These are phyloP conservation scores for Hylia prasina DNA, from an alignment of 2,113 vertebrate genomes.

Conservation along the genomic window DNA sequence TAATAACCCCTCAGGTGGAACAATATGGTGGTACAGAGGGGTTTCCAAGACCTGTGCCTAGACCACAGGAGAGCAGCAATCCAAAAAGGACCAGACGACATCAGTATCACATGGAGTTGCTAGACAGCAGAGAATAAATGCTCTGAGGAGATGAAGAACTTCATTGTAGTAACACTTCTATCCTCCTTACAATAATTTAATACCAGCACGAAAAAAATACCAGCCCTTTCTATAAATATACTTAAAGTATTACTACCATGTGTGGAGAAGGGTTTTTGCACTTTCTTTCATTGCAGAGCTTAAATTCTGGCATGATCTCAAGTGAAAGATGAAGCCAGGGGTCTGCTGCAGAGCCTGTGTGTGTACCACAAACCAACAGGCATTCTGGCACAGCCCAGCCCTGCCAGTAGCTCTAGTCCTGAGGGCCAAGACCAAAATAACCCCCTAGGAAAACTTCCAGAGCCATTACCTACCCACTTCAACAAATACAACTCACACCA, in stretches of 20 bases:
- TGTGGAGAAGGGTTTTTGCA: constrained; percentile 5
- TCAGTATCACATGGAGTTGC: not conserved
- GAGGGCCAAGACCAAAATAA: constrained; percentile 28
- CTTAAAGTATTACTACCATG: constrained; percentile 3
- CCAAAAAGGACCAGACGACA: not conserved
- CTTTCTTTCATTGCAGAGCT: constrained; percentile 14
- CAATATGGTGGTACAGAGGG: not conserved
- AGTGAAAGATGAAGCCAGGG: not conserved
- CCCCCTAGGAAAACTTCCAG: not conserved
- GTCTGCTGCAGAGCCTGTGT: not conserved
- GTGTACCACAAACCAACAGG: not conserved
- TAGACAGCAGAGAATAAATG: not conserved
- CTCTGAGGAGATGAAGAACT: not conserved
- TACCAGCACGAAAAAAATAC: not conserved
- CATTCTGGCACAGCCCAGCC: not conserved
- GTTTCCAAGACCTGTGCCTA: not conserved
- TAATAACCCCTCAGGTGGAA: fast-evolving
- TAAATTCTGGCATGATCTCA: not conserved
- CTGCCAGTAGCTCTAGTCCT: not conserved
- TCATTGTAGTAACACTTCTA: not conserved
- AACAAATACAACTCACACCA: not conserved
- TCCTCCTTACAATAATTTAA: not conserved
- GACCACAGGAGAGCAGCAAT: fast-evolving
- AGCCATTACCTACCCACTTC: not conserved
- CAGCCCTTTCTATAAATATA: constrained; percentile 23